Evolutionary conservation across 37 sponge, comb jelly and placozoan genomes (phyloP).

Genomic region (Dysidea cf. avara): DNA sequence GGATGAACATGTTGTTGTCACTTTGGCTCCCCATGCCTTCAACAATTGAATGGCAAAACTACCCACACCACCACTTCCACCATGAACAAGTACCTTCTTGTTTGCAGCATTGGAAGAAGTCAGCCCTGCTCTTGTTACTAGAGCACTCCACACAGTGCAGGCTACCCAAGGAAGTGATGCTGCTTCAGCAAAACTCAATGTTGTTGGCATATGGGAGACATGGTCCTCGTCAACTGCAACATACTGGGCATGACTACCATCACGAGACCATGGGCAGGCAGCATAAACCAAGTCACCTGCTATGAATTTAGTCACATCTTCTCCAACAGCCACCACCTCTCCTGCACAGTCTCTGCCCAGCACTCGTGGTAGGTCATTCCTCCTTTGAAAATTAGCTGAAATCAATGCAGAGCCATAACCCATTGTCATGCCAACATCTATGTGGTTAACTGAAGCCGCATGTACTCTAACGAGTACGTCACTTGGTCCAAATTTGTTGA

Average conservation of each 20-base stretch:
- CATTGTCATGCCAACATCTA: slow-evolving; percentile 54
- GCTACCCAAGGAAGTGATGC: slow-evolving; percentile 86
- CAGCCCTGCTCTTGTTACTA: slow-evolving; percentile 73
- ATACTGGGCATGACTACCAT: slow-evolving; percentile 65
- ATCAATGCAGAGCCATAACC: slow-evolving; percentile 51
- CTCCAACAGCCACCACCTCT: slow-evolving; percentile 80
- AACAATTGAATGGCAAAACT: slow-evolving; percentile 80
- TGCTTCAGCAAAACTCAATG: slow-evolving; percentile 58
- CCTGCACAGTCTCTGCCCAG: slow-evolving; percentile 88
- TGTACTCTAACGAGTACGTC: slow-evolving; percentile 75
- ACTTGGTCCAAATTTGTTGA: slow-evolving; percentile 49
- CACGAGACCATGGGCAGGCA: slow-evolving; percentile 18
- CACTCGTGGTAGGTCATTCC: slow-evolving; percentile 50
- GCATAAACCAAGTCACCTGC: slow-evolving; percentile 76
- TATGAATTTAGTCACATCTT: slow-evolving; percentile 49
- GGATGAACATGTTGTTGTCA: slow-evolving; percentile 70
- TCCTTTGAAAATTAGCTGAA: neutral
- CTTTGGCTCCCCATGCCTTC: slow-evolving; percentile 82
- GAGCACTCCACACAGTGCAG: slow-evolving; percentile 65
- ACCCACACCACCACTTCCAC: slow-evolving; percentile 78
- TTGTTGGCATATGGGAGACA: slow-evolving; percentile 60
- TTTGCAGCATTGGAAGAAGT: slow-evolving; percentile 35
- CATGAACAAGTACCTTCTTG: slow-evolving; percentile 71
- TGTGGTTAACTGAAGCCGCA: slow-evolving; percentile 66
- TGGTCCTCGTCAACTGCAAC: slow-evolving; percentile 37